Percentiles rank a stretch among this genome's conserved stretches.
These are phyloP conservation scores for Parotocinclus haroldoi DNA, from an alignment of 2,797 vertebrate genomes.

Conservation along the genomic window DNA sequence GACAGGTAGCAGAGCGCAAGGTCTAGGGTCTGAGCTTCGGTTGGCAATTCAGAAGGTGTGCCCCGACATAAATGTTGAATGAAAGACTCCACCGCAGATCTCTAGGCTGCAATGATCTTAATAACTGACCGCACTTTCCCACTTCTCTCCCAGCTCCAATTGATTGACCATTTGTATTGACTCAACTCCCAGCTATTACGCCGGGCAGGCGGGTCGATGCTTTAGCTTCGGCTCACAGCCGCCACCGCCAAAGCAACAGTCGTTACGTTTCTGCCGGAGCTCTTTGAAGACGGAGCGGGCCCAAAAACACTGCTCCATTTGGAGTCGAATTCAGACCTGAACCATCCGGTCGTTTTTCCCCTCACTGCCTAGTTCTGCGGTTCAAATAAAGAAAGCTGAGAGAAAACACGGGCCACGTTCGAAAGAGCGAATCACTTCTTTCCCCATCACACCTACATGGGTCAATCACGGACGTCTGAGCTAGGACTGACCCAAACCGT, in stretches of 20 bases:
- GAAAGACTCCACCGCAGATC: conserved; percentile 4
- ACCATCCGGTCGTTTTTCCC: too few relatives aligned
- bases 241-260: conserved; percentile 33
- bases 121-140: conserved; percentile 19
- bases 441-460: too few relatives aligned
- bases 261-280: conserved; percentile 18
- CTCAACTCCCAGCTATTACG: conserved; percentile 22
- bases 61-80: conserved; percentile 24
- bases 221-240: conserved; percentile 26
- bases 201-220: conserved; percentile 3
- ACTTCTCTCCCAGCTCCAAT: conserved; percentile 27
- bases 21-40: background rate
- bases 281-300: conserved; percentile 17
- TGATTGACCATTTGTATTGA: conserved; percentile 32
- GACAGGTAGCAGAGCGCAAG: background rate
- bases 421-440: too few relatives aligned
- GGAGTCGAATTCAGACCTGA: too few relatives aligned
- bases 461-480: too few relatives aligned
- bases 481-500: too few relatives aligned
- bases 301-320: background rate
- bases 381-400: background rate
- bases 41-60: background rate
- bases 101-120: conserved; percentile 15
- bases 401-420: too few relatives aligned
- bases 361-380: background rate